Evolutionary conservation across 2,113 vertebrate species (phyloP), one percentile per base, ranked within the genome.

Genomic region (Bubo scandiacus): DNA sequence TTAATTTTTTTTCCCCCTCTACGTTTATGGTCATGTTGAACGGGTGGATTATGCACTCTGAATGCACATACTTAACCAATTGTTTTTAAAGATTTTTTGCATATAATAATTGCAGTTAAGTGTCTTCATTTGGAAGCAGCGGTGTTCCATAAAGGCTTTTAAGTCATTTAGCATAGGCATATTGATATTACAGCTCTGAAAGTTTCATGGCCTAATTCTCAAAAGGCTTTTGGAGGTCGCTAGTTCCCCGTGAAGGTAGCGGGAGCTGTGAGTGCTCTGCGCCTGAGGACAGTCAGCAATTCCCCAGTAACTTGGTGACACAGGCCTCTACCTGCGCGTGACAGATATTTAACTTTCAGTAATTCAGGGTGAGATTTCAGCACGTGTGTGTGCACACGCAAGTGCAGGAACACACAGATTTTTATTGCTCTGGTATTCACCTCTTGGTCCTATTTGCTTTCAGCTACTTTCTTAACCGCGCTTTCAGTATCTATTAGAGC

Each of bases 401-500:
- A n/a, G 51, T 5, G 30, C 40, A 21, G 34, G 36, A 75, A 6
- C 49, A 26, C 51, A 21, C 43, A 2, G 36, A 11, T 25, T 54
- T 61, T 55, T 87, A 51, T 71, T 32, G 58, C 82, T 40, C 47
- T 18, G 62, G 68, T 11, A 7, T 84, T 92, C 79, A 17, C 86
- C 95, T 92, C 89, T 81, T 57, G 8, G 59, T 91, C 94, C 86
- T 94, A 3, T 95, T 95, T 95, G 79, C 79, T 92, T 26, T 81
- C 27, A 80, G 81, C 65, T 87, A 1, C 96, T 95, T 96, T 95
- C 96, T 90, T 94, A 97, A 94, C 97, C 92, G 8, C 96, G 91
- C 3, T 74, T 97, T 96, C 94, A 93, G 90, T 23, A 34, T 96
- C 95, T 92, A 81, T 98, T 94, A 96, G 94, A 84, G 97, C 94